phyloP scores from a whole-genome alignment of 1,140 invertebrate species.

The Drosophila punjabiensis region DNA sequence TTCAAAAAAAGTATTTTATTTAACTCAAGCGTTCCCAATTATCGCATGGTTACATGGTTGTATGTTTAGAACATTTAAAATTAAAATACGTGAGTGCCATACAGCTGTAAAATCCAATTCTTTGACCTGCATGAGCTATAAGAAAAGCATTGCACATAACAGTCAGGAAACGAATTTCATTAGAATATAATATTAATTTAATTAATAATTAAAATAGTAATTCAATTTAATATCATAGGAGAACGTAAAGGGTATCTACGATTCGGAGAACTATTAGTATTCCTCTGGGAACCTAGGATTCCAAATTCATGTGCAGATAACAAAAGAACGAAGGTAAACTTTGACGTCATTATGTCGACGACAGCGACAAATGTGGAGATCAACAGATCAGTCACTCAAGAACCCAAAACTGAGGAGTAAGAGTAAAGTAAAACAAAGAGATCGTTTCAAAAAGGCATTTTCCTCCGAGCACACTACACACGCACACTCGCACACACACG shows the following conservation, averaged over 20 bases:
- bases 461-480: conserved; percentile 33
- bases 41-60: too few relatives aligned
- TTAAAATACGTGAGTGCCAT: neutral
- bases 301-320: conserved; percentile 50
- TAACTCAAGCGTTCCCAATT: too few relatives aligned
- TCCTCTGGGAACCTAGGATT: conserved; percentile 14
- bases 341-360: conserved; percentile 48
- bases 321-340: conserved; percentile 62
- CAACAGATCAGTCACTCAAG: conserved; percentile 74
- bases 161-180: neutral
- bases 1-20: neutral
- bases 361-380: conserved; percentile 74
- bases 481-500: conserved; percentile 5
- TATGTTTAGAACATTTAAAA: neutral
- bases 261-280: neutral
- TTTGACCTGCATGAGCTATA: neutral
- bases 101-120: neutral
- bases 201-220: neutral
- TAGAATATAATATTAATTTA: neutral
- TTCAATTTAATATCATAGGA: too few relatives aligned
- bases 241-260: neutral
- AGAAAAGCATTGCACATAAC: too few relatives aligned
- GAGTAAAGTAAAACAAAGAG: conserved; percentile 53
- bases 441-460: conserved; percentile 73
- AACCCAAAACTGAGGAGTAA: conserved; percentile 59